These are phyloP conservation scores for Paramisgurnus dabryanus DNA, from an alignment of 2,113 vertebrate species.

Conservation along the genomic window DNA sequence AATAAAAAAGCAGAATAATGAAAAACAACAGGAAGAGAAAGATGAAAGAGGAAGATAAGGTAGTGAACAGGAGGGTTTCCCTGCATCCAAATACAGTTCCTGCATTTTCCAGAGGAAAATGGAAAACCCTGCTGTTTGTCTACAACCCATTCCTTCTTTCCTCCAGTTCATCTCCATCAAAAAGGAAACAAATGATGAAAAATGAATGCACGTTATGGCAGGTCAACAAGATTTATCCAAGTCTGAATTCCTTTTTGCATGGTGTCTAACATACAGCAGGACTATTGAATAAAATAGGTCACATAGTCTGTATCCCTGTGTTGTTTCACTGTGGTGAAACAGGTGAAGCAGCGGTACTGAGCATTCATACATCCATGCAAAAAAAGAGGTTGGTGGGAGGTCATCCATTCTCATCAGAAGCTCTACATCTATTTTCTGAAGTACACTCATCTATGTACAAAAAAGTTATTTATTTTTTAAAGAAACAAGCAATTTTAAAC, in stretches of 20 bases:
- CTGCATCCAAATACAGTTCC: neutral
- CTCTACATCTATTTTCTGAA: constrained; percentile 6
- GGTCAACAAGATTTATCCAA: constrained; percentile 56
- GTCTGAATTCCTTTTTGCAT: constrained; percentile 74
- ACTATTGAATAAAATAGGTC: constrained; percentile 58
- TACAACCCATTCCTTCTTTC: constrained; percentile 24
- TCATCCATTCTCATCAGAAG: constrained; percentile 19
- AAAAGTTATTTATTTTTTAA: neutral
- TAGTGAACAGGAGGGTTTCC: neutral
- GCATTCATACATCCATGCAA: constrained; percentile 21
- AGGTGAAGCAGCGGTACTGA: neutral
- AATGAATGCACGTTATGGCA: constrained; percentile 26
- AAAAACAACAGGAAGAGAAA: neutral
- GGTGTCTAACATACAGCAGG: constrained; percentile 59
- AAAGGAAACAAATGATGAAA: constrained; percentile 42
- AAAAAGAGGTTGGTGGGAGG: constrained; percentile 28
- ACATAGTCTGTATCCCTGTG: constrained; percentile 62
- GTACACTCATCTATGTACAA: neutral
- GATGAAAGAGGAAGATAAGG: too few relatives aligned
- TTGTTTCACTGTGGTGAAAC: constrained; percentile 44
- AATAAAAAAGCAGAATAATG: constrained; percentile 13
- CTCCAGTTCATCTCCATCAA: constrained; percentile 8
- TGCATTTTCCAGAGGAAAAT: constrained; percentile 1
- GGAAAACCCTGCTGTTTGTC: constrained; percentile 19
- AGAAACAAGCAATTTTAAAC: neutral